Evolutionary conservation across 2,113 vertebrate species (phyloP), one percentile per base, ranked within the genome.

Genomic region (Microtus pennsylvanicus): DNA sequence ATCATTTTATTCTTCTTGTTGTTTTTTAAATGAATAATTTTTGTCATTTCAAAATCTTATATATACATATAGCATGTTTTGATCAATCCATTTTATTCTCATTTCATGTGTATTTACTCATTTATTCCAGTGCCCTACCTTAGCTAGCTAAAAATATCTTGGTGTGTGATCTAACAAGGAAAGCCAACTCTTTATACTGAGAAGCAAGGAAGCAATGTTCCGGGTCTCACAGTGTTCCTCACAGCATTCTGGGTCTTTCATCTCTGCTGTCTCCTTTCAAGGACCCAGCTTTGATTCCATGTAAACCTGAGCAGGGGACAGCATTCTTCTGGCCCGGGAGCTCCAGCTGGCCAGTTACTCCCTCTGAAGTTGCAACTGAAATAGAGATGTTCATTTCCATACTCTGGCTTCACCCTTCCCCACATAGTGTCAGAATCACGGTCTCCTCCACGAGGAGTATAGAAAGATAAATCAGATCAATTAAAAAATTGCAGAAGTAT

Each of bases 381-480:
- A 12, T 9, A n/a, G 5, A n/a, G 19, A 0, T 2, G 26, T 52
- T 63, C 82, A 38, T 12, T 17, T 19, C 7, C 1, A 0, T 26
- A 7, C 19, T 28, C 5, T n/a, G 38, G 58, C 1, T 65, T 85
- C 35, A 5, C 26, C 47, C 58, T 33, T 11, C 8, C 33, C 28
- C 11, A 11, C 5, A 13, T 2, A 16, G 52, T 7, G 7, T 63
- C 21, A 67, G 61, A 72, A 26, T 24, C 5, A 50, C 13, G 26
- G 2, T 42, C 30, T 13, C 26, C 7, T 0, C 19, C 0, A 19
- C 45, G 4, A 9, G 0, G 0, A 38, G 38, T 22, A 65, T 58
- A 13, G 45, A 89, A 16, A 45, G 33, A 24, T 58, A 38, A 72
- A 91, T 70, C 24, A 45, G 55, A 4, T 38, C 47, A n/a, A 14